phyloP scores from a whole-genome alignment of 1,140 invertebrate genomes.

The Tachypleus tridentatus region DNA sequence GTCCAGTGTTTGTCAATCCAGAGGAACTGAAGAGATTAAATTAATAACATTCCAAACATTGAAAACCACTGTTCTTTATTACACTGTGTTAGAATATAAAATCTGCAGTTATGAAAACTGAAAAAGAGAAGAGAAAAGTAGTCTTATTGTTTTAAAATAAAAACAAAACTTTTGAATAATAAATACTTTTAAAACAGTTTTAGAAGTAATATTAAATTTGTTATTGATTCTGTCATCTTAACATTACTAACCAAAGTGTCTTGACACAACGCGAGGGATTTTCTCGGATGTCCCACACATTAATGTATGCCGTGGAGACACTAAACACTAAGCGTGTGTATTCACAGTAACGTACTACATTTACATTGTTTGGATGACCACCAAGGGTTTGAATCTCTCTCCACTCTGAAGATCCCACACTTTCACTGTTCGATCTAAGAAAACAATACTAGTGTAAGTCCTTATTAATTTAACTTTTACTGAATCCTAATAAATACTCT shows the following conservation, averaged over 20 bases:
- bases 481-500: no score
- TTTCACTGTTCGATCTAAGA: constrained; percentile 69
- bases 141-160: not conserved
- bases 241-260: constrained; percentile 42
- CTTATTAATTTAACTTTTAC: no score
- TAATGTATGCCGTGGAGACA: constrained; percentile 67
- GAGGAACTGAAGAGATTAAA: constrained; percentile 40
- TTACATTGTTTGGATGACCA: constrained; percentile 66
- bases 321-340: constrained; percentile 53
- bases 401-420: constrained; percentile 71
- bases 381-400: constrained; percentile 51
- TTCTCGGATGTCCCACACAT: constrained; percentile 64
- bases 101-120: constrained; percentile 10
- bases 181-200: constrained; percentile 2
- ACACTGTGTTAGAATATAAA: constrained; percentile 1
- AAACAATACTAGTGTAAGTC: not conserved
- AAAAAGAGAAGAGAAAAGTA: constrained; percentile 9
- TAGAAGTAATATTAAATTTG: not conserved
- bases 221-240: not conserved
- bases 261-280: constrained; percentile 49
- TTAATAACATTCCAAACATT: no score
- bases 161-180: constrained; percentile 5
- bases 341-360: constrained; percentile 54
- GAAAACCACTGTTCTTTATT: constrained; percentile 10
- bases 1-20: constrained; percentile 43